Conservation (phyloP, 2,113 vertebrate species). For the Dicaeum eximium region DNA sequence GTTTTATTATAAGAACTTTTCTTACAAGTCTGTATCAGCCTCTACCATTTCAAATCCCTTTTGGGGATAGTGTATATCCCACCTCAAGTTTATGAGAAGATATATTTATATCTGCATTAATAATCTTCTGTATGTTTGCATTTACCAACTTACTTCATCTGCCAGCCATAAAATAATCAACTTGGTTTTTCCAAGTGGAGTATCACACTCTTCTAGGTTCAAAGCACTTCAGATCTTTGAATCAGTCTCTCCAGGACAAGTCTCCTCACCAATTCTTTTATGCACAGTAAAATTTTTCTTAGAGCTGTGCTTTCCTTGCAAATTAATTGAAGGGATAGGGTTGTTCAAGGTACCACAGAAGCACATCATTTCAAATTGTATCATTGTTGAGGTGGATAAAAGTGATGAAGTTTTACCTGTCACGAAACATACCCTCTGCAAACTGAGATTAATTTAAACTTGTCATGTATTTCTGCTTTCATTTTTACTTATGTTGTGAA, state of each 20-base stretch:
- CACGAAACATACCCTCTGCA: neutral
- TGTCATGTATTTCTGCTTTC: neutral
- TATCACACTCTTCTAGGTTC: neutral
- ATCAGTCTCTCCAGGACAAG: neutral
- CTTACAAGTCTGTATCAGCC: neutral
- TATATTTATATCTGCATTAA: accelerated
- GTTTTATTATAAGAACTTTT: neutral
- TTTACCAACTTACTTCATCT: neutral
- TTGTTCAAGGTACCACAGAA: neutral
- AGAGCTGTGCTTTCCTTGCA: neutral
- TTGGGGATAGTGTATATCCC: neutral
- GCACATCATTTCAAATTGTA: neutral
- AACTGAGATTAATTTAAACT: neutral
- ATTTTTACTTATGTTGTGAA: neutral
- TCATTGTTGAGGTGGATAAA: neutral
- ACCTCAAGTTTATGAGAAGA: neutral
- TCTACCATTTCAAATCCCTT: neutral
- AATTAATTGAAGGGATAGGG: neutral
- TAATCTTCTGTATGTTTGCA: neutral
- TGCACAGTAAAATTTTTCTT: neutral
- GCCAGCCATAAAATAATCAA: neutral
- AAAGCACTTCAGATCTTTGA: neutral
- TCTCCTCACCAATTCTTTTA: neutral
- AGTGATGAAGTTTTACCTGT: neutral
- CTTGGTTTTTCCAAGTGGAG: neutral